Evolutionary conservation across 2,888 invertebrate genomes (phyloP).

Genomic region (Zygothrica quintamaculata): DNA sequence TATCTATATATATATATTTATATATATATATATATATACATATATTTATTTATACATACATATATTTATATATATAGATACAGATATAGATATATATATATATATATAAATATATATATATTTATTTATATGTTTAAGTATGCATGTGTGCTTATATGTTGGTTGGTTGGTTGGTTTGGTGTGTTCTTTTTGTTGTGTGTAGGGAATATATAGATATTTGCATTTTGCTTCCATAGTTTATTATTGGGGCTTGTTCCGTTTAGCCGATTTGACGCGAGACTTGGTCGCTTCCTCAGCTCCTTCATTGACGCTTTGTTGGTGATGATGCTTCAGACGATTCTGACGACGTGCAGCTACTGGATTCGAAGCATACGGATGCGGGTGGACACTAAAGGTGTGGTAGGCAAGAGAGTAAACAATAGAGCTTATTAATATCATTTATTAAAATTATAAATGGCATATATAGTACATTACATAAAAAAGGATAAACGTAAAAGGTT

Average conservation of each 20-base stretch:
- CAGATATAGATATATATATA: too few species aligned
- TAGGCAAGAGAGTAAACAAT: constrained; percentile 39
- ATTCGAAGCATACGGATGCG: constrained; percentile 84
- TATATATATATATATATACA: too few species aligned
- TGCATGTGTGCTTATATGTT: constrained; percentile 1
- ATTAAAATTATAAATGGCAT: not conserved
- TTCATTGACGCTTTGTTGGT: constrained; percentile 33
- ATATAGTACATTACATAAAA: constrained; percentile 25
- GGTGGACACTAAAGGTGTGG: constrained; percentile 79
- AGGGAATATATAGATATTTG: constrained; percentile 5
- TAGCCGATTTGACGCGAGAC: constrained; percentile 41
- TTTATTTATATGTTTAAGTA: too few species aligned
- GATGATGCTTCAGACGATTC: constrained; percentile 81
- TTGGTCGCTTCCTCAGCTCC: constrained; percentile 37
- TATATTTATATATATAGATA: too few species aligned
- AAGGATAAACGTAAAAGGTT: constrained; percentile 52
- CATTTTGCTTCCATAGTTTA: constrained; percentile 18
- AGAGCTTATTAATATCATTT: constrained; percentile 24
- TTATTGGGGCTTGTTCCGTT: constrained; percentile 62
- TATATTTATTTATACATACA: too few species aligned
- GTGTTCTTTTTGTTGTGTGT: constrained; percentile 8
- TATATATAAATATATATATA: too few species aligned
- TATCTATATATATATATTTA: too few species aligned
- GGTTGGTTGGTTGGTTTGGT: constrained; percentile 16
- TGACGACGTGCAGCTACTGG: constrained; percentile 78